Base-by-base conservation (phyloP, 2,113 vertebrate species). In the Myrmecophaga tridactyla region DNA sequence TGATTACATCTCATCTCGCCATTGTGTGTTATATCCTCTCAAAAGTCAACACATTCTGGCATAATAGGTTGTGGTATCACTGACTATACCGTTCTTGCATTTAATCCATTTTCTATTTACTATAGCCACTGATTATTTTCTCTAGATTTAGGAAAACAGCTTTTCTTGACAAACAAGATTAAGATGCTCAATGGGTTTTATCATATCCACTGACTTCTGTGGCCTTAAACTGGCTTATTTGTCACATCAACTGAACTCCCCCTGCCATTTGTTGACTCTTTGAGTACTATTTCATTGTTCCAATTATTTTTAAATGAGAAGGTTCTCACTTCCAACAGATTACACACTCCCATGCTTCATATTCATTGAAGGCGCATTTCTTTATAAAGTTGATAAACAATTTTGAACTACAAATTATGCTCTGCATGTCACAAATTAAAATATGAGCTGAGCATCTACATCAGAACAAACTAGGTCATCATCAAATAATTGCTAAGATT, bases 141-240 rank as follows among this genome's bases (percentile, higher is more conserved):
- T 86, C 0, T 73, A 95, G 82, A 97, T 98, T 97, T 82, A 93
- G 91, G 62, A 97, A 98, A 98, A 95, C 91, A 97, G 94, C 96
- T 87, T 96, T 89, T 96, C 94, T 96, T 96, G 98, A 97, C 97
- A 98, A 98, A 97, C 81, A 96, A 88, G 84, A 98, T 98, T 96
- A 98, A 97, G 95, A 69, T 86, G 77, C 94, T 70, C 4, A 2
- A 94, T 96, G 87, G 92, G 97, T 94, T 82, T 95, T 11, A 73
- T 96, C 92, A 89, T 96, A 95, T 60, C 84, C 78, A 34, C 36
- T 80, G 9, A 77, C 95, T 98, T 58, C 39, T 92, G 76, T 93
- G 94, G 85, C 83, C n/a, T 84, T 4, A 25, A 89, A 95, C 27
- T 86, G 91, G 81, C 95, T 46, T 56, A 78, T 76, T 93, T 86